Evolutionary conservation across 2,113 vertebrate genomes (phyloP).

Genomic region (Crocuta crocuta): DNA sequence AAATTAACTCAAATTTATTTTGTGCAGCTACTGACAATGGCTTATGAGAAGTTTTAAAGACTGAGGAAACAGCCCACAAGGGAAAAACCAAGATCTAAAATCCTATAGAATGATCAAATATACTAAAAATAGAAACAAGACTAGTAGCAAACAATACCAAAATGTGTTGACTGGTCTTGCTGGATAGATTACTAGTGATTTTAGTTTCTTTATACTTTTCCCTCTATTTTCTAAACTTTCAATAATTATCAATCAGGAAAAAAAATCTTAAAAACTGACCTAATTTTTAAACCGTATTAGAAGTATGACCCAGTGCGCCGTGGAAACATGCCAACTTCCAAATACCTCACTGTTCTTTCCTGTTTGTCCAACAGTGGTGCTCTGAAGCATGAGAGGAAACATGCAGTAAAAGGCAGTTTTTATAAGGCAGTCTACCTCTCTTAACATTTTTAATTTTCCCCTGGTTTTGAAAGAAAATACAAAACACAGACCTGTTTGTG

Average conservation of each 20-base stretch:
- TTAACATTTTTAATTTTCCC: slow-evolving; percentile 46
- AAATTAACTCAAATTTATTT: slow-evolving; percentile 19
- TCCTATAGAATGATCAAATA: slow-evolving; percentile 30
- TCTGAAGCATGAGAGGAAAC: slow-evolving; percentile 38
- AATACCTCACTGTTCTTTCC: slow-evolving; percentile 4
- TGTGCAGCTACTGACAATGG: slow-evolving; percentile 6
- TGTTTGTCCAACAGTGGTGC: slow-evolving; percentile 52
- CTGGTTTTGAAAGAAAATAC: slow-evolving; percentile 37
- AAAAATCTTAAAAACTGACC: neutral
- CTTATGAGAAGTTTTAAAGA: slow-evolving; percentile 4
- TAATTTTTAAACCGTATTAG: neutral
- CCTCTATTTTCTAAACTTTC: slow-evolving; percentile 22
- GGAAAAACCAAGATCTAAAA: slow-evolving; percentile 51
- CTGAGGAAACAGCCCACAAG: slow-evolving; percentile 21
- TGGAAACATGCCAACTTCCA: slow-evolving; percentile 63
- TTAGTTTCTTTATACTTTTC: slow-evolving; percentile 41
- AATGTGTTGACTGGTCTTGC: neutral
- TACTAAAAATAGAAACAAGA: slow-evolving; percentile 2
- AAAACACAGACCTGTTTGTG: slow-evolving; percentile 59
- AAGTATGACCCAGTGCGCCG: neutral
- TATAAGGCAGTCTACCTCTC: slow-evolving; percentile 22
- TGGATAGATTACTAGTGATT: neutral
- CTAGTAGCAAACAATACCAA: neutral
- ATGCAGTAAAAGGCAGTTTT: slow-evolving; percentile 51
- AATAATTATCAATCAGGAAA: slow-evolving; percentile 23